Percentiles rank a stretch among this genome's conserved stretches.
Conservation (phyloP, 2,113 vertebrate species). For the Melospiza georgiana region DNA sequence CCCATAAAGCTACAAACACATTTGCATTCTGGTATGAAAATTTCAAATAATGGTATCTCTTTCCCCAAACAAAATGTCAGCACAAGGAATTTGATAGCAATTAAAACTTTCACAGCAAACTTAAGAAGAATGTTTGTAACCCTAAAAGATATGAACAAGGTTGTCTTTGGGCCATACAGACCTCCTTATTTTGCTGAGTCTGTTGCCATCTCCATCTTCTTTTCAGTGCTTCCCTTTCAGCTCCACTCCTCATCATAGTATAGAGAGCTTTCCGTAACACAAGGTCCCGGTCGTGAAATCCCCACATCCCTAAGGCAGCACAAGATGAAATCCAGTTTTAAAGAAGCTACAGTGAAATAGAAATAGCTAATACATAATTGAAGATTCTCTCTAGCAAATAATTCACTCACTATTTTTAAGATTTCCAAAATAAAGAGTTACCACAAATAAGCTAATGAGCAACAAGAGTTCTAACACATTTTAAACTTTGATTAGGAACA, state of each 20-base stretch:
- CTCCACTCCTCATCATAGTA: conserved; percentile 95
- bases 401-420: background rate
- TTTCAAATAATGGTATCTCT: background rate
- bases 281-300: conserved; percentile 96
- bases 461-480: background rate
- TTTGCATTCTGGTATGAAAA: background rate
- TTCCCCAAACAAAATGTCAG: background rate
- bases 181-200: conserved; percentile 99
- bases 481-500: background rate
- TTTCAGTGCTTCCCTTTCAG: conserved; percentile 93
- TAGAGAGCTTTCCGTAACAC: conserved; percentile 95
- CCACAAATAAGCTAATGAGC: background rate
- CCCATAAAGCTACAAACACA: background rate
- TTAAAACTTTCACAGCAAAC: background rate
- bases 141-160: background rate
- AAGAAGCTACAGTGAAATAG: background rate
- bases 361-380: background rate
- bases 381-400: background rate
- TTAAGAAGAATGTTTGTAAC: background rate
- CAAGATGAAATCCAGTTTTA: background rate
- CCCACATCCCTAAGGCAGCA: conserved; percentile 91
- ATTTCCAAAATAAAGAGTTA: background rate
- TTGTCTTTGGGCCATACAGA: conserved; percentile 51
- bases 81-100: background rate
- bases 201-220: conserved; percentile 98